Percentiles rank a stretch among this genome's conserved stretches.
Conservation (phyloP, 2,797 vertebrate genomes). For the Masticophis lateralis region DNA sequence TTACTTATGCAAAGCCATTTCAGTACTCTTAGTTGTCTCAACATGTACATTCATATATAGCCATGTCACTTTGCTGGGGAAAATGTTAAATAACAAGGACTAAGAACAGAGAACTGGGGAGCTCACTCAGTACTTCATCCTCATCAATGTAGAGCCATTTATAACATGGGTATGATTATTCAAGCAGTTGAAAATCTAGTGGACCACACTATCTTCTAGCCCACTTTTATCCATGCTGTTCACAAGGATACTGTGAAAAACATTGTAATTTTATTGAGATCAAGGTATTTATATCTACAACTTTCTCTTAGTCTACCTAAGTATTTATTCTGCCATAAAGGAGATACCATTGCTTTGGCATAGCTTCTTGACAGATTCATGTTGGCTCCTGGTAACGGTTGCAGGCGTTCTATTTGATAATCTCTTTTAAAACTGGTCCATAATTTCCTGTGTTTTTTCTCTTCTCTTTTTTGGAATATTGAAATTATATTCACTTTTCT, state of each 20-base stretch:
- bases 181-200: neutral
- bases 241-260: neutral
- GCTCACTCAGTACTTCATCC: neutral
- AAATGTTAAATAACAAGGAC: neutral
- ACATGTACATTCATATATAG: neutral
- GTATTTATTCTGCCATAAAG: neutral
- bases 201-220: neutral
- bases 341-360: neutral
- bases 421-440: neutral
- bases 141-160: neutral
- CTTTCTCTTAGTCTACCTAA: neutral
- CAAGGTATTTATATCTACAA: neutral
- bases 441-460: neutral
- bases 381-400: neutral
- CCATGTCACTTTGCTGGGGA: neutral
- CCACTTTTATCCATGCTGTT: neutral
- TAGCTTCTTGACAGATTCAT: neutral
- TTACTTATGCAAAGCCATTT: neutral
- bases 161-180: neutral
- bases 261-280: neutral
- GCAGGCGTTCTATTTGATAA: neutral
- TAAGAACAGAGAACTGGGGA: neutral
- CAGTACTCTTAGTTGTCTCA: neutral
- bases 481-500: neutral
- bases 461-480: neutral